These are phyloP conservation scores for Alsophila aescularia DNA, from an alignment of 2,888 invertebrate genomes.

Conservation along the genomic window DNA sequence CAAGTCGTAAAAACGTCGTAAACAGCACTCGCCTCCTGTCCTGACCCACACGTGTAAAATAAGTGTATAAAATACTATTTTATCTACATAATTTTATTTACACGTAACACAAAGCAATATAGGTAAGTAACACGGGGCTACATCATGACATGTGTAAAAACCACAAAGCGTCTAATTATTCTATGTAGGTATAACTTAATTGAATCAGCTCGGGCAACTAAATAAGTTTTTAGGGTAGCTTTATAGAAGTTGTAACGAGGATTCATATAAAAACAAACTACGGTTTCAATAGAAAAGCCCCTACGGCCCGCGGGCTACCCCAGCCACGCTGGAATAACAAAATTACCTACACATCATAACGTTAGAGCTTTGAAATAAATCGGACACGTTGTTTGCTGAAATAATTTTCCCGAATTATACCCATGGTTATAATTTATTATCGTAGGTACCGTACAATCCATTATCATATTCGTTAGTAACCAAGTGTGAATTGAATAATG, in stretches of 20 bases:
- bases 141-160: not conserved
- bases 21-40: conserved; percentile 47
- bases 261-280: not conserved
- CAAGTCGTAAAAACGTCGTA: conserved; percentile 60
- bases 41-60: conserved; percentile 18
- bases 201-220: not conserved
- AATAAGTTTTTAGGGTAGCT: not conserved
- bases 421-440: not conserved
- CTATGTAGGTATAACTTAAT: not conserved
- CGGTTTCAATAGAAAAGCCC: not conserved
- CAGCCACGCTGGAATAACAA: not conserved
- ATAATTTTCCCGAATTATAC: no score
- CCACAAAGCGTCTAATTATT: no score
- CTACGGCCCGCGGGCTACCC: not conserved
- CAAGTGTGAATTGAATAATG: not conserved
- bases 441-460: not conserved
- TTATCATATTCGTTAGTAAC: not conserved
- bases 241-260: not conserved
- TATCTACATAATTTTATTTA: no score
- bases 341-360: not conserved
- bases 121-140: no score
- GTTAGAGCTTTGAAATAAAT: not conserved
- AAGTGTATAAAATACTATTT: conserved; percentile 28
- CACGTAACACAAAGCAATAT: no score
- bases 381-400: not conserved